These are phyloP conservation scores for Gadus chalcogrammus DNA, from an alignment of 2,113 vertebrate genomes.

Conservation along the genomic window DNA sequence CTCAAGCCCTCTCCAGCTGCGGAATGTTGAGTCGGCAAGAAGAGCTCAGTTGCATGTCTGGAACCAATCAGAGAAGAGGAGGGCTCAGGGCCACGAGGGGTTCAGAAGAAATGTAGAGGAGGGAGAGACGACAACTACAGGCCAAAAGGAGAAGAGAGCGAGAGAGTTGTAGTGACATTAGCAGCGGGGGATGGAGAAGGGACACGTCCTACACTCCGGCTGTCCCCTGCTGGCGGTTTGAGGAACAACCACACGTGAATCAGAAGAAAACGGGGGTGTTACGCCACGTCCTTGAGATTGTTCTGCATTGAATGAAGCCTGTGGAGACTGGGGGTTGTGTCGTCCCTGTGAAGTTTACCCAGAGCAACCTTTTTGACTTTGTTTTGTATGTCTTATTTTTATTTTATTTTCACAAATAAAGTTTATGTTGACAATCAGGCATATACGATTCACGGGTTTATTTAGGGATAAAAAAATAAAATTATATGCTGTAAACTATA, in stretches of 20 bases:
- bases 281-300: too few species aligned
- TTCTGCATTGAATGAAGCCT: too few species aligned
- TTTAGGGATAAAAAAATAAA: too few species aligned
- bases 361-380: too few species aligned
- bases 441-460: too few species aligned
- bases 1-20: conserved; percentile 61
- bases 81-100: conserved; percentile 53
- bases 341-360: too few species aligned
- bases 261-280: too few species aligned
- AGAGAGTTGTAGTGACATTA: not conserved
- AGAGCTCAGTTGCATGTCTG: conserved; percentile 73
- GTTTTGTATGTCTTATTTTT: too few species aligned
- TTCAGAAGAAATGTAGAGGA: conserved; percentile 16
- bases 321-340: too few species aligned
- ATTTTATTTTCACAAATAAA: too few species aligned
- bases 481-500: too few species aligned
- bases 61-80: conserved; percentile 68
- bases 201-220: conserved; percentile 32
- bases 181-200: conserved; percentile 15
- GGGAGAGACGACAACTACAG: conserved; percentile 8
- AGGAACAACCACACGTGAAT: conserved; percentile 27
- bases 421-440: too few species aligned
- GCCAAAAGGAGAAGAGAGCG: conserved; percentile 23
- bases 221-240: conserved; percentile 61
- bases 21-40: conserved; percentile 76